phyloP scores from a whole-genome alignment of 2,113 vertebrate species.

The Myotis lucifugus region DNA sequence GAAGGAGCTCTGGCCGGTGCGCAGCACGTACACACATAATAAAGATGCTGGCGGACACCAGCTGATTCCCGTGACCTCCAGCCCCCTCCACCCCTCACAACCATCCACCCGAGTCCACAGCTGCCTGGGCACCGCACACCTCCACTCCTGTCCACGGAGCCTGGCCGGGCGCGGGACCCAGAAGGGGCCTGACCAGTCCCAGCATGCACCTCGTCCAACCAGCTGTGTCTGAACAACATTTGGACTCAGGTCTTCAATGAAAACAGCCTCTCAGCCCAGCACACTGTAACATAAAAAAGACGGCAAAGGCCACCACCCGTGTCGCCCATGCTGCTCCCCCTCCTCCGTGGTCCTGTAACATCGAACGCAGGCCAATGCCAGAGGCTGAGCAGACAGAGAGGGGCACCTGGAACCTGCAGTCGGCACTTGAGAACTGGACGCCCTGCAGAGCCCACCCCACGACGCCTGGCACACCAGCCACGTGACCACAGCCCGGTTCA shows the following conservation, averaged over 20 bases:
- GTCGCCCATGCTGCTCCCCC: not conserved
- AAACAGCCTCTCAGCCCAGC: not conserved
- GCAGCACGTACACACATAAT: rapidly evolving
- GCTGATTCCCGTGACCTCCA: not conserved
- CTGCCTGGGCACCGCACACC: too few species aligned
- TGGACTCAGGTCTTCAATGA: not conserved
- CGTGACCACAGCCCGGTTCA: not conserved
- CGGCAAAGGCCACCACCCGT: not conserved
- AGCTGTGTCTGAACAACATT: not conserved
- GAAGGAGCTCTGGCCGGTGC: not conserved
- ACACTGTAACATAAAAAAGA: not conserved
- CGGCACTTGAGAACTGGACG: rapidly evolving
- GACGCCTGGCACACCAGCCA: too few species aligned
- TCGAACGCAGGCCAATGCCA: not conserved
- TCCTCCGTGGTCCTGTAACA: not conserved
- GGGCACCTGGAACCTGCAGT: not conserved
- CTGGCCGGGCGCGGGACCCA: not conserved
- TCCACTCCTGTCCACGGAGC: not conserved
- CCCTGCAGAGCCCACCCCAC: not conserved
- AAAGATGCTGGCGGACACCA: not conserved
- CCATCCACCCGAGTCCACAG: not conserved
- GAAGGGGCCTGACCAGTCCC: too few species aligned
- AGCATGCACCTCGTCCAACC: not conserved
- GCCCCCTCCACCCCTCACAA: not conserved
- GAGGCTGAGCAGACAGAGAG: not conserved